Percentiles rank a stretch among this genome's conserved stretches.
Evolutionary conservation across 2,888 invertebrate genomes (phyloP).

Genomic region (Brachyptera putata): DNA sequence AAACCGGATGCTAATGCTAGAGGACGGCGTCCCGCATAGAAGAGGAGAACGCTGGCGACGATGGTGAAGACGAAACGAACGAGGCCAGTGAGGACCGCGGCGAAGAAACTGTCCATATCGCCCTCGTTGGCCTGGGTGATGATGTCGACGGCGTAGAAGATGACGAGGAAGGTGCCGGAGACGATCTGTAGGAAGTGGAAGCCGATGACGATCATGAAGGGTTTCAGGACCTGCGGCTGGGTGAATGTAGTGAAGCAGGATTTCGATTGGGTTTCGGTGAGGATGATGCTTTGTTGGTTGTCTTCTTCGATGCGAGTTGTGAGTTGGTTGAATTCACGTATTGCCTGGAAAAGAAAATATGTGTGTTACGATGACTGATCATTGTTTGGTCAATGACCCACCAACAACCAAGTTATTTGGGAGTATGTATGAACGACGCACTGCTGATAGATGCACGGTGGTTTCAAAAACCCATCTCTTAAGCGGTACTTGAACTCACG

Average conservation of each 20-base stretch:
- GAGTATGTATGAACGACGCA: neutral
- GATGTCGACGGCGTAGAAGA: constrained; percentile 75
- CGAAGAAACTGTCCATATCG: constrained; percentile 47
- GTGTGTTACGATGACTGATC: no score
- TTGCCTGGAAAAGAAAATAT: constrained; percentile 47
- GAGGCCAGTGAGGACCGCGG: constrained; percentile 66
- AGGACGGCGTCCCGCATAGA: constrained; percentile 59
- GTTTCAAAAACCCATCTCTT: no score
- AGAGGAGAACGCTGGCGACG: constrained; percentile 61
- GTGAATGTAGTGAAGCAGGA: constrained; percentile 44
- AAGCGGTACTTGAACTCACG: no score
- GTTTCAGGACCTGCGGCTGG: constrained; percentile 62
- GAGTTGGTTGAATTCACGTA: constrained; percentile 59
- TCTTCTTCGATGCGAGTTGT: constrained; percentile 56
- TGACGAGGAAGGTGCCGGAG: constrained; percentile 71
- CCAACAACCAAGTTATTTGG: neutral
- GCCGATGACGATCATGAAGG: constrained; percentile 65
- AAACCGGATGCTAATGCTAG: constrained; percentile 63
- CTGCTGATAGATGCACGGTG: no score
- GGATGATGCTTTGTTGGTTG: constrained; percentile 55
- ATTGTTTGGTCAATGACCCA: neutral
- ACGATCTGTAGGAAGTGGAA: constrained; percentile 70
- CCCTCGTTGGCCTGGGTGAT: constrained; percentile 41
- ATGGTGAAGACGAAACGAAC: constrained; percentile 62
- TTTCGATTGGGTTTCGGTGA: constrained; percentile 56